Evolutionary conservation across 2,888 invertebrate genomes (phyloP).

Genomic region (Caenorhabditis sp.): DNA sequence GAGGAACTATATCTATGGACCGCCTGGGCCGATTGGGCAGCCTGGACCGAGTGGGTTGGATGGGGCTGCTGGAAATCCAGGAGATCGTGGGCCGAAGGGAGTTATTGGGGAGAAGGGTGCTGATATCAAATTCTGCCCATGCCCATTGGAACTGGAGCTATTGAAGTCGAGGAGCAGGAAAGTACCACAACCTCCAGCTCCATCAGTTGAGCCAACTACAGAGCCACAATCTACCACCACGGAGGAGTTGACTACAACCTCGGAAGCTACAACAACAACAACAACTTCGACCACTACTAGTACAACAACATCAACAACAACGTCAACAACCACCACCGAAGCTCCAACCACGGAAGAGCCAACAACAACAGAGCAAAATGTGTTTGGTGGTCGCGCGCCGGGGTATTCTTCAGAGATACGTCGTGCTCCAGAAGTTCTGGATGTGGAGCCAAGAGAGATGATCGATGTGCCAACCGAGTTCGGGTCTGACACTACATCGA

Average conservation of each 20-base stretch:
- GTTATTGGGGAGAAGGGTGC: conserved; percentile 63
- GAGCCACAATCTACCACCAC: neutral
- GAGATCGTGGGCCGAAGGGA: conserved; percentile 53
- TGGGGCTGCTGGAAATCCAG: conserved; percentile 62
- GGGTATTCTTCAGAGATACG: neutral
- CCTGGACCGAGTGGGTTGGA: conserved; percentile 66
- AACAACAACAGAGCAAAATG: neutral
- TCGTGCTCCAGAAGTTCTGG: neutral
- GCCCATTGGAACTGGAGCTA: conserved; percentile 61
- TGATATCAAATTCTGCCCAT: conserved; percentile 67
- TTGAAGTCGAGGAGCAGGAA: conserved; percentile 30
- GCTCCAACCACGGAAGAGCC: neutral
- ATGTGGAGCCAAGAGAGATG: neutral
- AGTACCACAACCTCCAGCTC: neutral
- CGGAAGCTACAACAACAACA: conserved; percentile 1
- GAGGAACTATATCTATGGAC: conserved; percentile 67
- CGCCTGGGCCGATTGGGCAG: conserved; percentile 65
- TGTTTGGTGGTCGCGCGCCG: conserved; percentile 11
- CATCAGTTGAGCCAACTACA: neutral
- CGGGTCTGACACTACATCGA: conserved; percentile 7
- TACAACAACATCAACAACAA: conserved; percentile 2
- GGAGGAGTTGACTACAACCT: conserved; percentile 5
- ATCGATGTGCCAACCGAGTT: conserved; percentile 36
- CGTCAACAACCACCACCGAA: conserved; percentile 12
- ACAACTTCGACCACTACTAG: neutral